Conservation (phyloP, 2,888 invertebrate species). For the Agonum fuliginosum region DNA sequence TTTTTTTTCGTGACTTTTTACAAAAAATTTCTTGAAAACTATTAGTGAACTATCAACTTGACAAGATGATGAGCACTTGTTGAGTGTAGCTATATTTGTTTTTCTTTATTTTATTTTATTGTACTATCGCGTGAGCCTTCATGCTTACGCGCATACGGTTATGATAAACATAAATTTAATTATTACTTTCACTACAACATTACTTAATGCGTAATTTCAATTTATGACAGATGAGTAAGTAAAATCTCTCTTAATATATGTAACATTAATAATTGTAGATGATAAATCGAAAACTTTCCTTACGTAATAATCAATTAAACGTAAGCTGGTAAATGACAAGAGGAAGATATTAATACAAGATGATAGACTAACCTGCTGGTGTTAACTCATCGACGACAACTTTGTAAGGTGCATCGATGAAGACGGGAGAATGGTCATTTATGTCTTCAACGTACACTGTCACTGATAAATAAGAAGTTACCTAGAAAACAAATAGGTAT, state of each 20-base stretch:
- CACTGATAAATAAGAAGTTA: constrained; percentile 87
- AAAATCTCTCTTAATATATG: constrained; percentile 26
- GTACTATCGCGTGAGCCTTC: constrained; percentile 27
- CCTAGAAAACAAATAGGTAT: constrained; percentile 72
- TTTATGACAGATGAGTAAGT: constrained; percentile 23
- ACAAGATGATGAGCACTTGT: not conserved
- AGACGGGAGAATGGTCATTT: constrained; percentile 88
- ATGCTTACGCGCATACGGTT: not conserved
- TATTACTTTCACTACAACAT: constrained; percentile 54
- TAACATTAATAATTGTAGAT: constrained; percentile 10
- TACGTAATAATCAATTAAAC: not conserved
- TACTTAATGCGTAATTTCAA: constrained; percentile 48
- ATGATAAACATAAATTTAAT: constrained; percentile 50
- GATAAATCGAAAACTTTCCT: not conserved
- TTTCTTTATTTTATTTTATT: constrained; percentile 2
- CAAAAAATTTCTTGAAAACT: too few relatives aligned
- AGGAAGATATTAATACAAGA: not conserved
- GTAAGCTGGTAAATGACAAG: not conserved
- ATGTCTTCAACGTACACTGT: constrained; percentile 93
- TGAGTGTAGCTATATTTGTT: not conserved
- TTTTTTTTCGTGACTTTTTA: too few relatives aligned
- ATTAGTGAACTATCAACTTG: not conserved
- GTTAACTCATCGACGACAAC: constrained; percentile 88
- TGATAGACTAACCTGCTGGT: constrained; percentile 81
- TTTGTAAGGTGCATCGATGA: constrained; percentile 86